A percentile compares a stretch with the other conserved stretches of the same genome.
Evolutionary conservation across 2,888 invertebrate species (phyloP).

Genomic region (Antheraea yamamai): DNA sequence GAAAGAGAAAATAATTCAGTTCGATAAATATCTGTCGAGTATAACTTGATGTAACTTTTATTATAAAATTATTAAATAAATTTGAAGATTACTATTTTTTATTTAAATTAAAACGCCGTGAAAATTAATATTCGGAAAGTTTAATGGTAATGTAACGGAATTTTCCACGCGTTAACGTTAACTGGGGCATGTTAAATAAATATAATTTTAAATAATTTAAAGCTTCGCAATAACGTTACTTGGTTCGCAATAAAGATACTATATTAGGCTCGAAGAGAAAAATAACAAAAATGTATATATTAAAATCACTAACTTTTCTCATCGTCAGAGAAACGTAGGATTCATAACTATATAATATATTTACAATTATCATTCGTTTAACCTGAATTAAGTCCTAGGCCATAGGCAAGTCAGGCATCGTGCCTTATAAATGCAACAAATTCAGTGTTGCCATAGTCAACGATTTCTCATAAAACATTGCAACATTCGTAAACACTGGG

Average conservation of each 20-base stretch:
- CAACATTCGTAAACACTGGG: constrained; percentile 40
- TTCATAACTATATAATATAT: constrained; percentile 30
- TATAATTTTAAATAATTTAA: constrained; percentile 9
- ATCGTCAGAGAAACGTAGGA: constrained; percentile 29
- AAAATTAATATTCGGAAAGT: background rate
- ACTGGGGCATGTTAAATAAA: background rate
- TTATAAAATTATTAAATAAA: background rate
- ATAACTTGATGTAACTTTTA: background rate
- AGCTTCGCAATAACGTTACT: constrained; percentile 18
- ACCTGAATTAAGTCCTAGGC: constrained; percentile 19
- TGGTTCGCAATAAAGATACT: constrained; percentile 18
- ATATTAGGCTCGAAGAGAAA: constrained; percentile 22
- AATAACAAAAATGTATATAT: constrained; percentile 21
- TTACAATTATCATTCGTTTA: constrained; percentile 43
- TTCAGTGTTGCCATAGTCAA: constrained; percentile 38
- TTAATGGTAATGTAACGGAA: background rate
- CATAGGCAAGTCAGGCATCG: constrained; percentile 21
- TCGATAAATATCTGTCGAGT: background rate
- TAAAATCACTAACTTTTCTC: constrained; percentile 29
- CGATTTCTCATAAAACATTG: constrained; percentile 41
- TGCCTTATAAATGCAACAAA: constrained; percentile 36
- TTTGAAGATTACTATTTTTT: background rate
- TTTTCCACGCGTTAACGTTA: background rate
- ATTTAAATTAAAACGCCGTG: background rate
- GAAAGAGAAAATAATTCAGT: constrained; percentile 34